Evolutionary conservation across 2,888 invertebrate genomes (phyloP), one percentile per base, ranked within the genome.

Genomic region (Drosophila robusta): DNA sequence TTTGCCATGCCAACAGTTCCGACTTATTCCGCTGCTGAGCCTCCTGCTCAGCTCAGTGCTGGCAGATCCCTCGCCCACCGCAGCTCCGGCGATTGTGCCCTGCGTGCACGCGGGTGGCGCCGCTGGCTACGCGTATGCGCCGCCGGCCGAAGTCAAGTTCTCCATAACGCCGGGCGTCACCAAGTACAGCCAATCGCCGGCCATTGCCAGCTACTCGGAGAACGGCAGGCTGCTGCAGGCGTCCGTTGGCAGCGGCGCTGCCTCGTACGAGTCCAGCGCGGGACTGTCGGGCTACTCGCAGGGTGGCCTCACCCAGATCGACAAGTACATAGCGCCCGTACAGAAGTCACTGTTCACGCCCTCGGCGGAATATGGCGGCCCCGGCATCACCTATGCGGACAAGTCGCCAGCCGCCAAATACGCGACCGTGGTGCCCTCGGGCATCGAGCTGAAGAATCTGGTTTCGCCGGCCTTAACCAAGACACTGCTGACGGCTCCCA

Each of bases 391-490:
- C 4, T 92, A 92, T 71, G 90, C 92, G 42, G 91, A 91, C 22
- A 91, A 90, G 68, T 92, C 92, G 0, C 92, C 92, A 41, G 90
- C 91, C 22, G 89, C 92, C 2, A 91, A 92, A 76, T 91, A 89
- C 63, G 91, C 92, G 0, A 85, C 87, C 0, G 90, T 93, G 78
- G 88, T 90, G 32, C 92, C 92, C 3, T 93, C 94, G 74, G 92
- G 92, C 16, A 93, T 94, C 64, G 94, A 94, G 72, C 94, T 94
- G 65, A 92, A 93, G 7, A 94, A 94, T 32, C 92, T 94, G 12
- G 93, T 93, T 4, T 92, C 94, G 0, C 94, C 94, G 4, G 89
- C 75, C 1, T 54, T 91, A 3, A 80, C 86, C 18, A 89, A 83
- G 41, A 58, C 76, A 0, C 8, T 85, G 39, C 50, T 79, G 12